Evolutionary conservation across 2,888 invertebrate species (phyloP).

Genomic region (Drosophila pseudotakahashii): DNA sequence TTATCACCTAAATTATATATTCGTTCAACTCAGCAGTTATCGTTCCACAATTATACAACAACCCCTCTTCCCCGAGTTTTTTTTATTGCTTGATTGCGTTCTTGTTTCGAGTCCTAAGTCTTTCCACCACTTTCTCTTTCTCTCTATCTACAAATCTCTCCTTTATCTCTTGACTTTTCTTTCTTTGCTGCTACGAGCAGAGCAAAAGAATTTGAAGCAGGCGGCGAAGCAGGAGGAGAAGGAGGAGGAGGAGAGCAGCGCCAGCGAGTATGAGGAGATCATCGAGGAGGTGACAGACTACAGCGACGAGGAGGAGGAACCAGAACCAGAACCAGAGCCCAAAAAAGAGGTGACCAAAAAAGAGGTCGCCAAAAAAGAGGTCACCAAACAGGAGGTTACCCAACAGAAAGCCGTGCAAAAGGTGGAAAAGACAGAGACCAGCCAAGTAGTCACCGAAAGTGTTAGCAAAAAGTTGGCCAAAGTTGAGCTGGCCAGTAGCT

Average conservation of each 20-base stretch:
- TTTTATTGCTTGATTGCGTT: constrained; percentile 39
- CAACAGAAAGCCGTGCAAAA: constrained; percentile 15
- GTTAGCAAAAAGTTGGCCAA: constrained; percentile 61
- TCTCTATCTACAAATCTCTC: constrained; percentile 37
- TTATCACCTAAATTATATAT: neutral
- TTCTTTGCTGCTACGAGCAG: constrained; percentile 28
- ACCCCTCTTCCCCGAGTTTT: neutral
- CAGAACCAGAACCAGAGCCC: constrained; percentile 21
- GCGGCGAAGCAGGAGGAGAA: neutral
- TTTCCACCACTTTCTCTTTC: constrained; percentile 27
- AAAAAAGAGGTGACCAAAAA: constrained; percentile 33
- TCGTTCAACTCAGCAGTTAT: constrained; percentile 9
- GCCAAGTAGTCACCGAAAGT: constrained; percentile 40
- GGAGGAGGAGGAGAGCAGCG: constrained; percentile 77
- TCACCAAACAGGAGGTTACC: constrained; percentile 15
- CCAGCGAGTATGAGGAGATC: constrained; percentile 83
- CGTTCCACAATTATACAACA: neutral
- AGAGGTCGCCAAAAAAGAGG: constrained; percentile 9
- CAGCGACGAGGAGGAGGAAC: constrained; percentile 65
- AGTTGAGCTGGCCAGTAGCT: constrained; percentile 54
- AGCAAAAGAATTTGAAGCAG: constrained; percentile 65
- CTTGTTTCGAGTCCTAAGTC: constrained; percentile 13
- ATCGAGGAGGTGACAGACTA: constrained; percentile 83
- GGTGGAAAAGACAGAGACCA: constrained; percentile 18
- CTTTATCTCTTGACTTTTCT: constrained; percentile 33